These are phyloP conservation scores for Oxygymnocypris stewartii DNA, from an alignment of 2,113 vertebrate species.

Conservation along the genomic window DNA sequence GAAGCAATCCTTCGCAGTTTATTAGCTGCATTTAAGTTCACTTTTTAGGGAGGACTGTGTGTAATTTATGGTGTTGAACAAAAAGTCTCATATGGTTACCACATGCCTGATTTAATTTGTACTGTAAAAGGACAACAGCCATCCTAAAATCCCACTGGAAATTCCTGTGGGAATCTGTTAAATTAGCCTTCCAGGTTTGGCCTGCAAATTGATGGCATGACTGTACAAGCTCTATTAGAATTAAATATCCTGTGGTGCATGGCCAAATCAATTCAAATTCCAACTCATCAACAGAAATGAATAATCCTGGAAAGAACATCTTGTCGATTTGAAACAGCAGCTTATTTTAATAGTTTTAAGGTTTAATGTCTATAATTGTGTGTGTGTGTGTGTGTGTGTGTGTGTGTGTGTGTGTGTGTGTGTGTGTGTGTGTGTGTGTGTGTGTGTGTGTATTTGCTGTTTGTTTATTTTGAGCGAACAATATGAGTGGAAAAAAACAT, in stretches of 20 bases:
- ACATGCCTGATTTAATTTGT: background rate
- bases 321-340: background rate
- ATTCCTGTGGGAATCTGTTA: background rate
- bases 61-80: background rate
- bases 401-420: background rate
- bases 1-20: background rate
- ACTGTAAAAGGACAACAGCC: background rate
- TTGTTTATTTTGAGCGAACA: background rate
- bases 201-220: background rate
- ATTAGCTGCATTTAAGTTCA: background rate
- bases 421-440: too few species aligned
- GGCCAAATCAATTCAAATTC: background rate
- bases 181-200: background rate
- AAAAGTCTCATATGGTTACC: background rate
- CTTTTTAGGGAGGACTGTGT: background rate
- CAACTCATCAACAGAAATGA: background rate
- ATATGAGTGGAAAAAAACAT: background rate
- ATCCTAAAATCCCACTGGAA: background rate
- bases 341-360: background rate
- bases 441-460: background rate
- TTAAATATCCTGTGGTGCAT: background rate
- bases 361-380: background rate
- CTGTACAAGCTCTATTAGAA: background rate
- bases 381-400: too few species aligned
- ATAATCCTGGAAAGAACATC: background rate